Base-by-base conservation (phyloP, 2,888 invertebrate genomes). In the Cephus spinipes region DNA sequence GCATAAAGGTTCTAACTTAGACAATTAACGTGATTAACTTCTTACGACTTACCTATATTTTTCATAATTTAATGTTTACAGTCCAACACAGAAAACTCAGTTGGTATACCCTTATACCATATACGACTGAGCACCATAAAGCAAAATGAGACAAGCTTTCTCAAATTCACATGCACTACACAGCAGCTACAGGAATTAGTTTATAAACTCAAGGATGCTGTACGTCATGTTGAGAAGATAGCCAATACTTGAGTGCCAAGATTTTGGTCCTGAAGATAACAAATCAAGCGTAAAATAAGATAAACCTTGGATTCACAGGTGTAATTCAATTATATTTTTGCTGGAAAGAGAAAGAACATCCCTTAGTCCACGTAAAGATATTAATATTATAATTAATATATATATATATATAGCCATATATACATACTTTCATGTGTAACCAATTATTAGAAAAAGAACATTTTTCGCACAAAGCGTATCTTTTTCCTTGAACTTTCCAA, bases 151-250 rank as follows among this genome's bases (percentile, higher is more conserved):
- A 79, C 92, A 6, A 92, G 93, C 68, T 92, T 93, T 85, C 87
- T 95, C 30, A 92, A 92, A 81, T 95, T 95, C 84, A 93, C 93
- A 4, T 95, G 95, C 87, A 94, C 93, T 71, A 93, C 93, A 68
- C 94, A 94, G 82, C 94, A 95, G 85, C 87, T 95, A 74, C 95
- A 95, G 86, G 95, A 95, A 90, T 92, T 95, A 78, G 94, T 95
- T 79, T 94, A 94, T 85, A 95, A 95, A 90, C 89, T 95, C 33
- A 95, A 94, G 88, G 95, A 95, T 87, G 92, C 94, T 75, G 92
- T 94, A 75, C 91, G 94, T 83, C 95, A 95, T 87, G 93, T 94
- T 86, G 94, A 94, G 83, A 93, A 92, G 86, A 89, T 94, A 36
- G 84, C 88, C 30, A 87, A 81, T 78, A 77, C 79, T 75, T 85